Evolutionary conservation across 2,797 vertebrate genomes (phyloP), one percentile per base, ranked within the genome.

Genomic region (Aldrovandia affinis): DNA sequence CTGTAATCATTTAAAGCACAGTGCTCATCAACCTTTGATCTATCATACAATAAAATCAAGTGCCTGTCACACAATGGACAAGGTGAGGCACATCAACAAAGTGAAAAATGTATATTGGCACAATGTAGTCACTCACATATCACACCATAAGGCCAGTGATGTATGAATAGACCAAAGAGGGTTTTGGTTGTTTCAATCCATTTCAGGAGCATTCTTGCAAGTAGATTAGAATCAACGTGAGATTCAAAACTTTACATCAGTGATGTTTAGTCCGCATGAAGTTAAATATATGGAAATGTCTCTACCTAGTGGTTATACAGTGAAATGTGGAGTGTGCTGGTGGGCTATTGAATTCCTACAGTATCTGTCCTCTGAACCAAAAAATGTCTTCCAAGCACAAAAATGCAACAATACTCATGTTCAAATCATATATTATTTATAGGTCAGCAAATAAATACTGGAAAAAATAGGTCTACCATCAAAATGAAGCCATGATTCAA

Each of bases 211-310:
- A 15, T 75, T 14, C 10, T 25, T n/a, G 7, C 70, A 42, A 44
- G 20, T 75, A 28, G 7, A 75, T 44, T 75, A 75, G 39, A 39
- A 25, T 75, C 18, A 44, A 75, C 9, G 22, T n/a, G 28, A 65
- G 63, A 65, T 65, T 28, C 68, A 20, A 36, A 20, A 0, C 7
- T 33, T 39, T 39, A 25, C 39, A 75, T 25, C 22, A 44, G 36
- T 39, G 0, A 18, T 36, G 30, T n/a, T 70, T 12, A 36, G 4
- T 12, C 28, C 25, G 28, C 61, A 28, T 30, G 1, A 25, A 75
- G 25, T 47, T 22, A 75, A 75, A 75, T 75, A 75, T 47, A 22
- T 75, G 70, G n/a, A 75, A 44, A 75, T 75, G 70, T 75, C 9
- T 47, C 70, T 39, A 25, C 70, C 70, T 75, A 44, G 70, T 75